Conservation (phyloP, 2,888 invertebrate genomes). For the Lathronympha strigana region DNA sequence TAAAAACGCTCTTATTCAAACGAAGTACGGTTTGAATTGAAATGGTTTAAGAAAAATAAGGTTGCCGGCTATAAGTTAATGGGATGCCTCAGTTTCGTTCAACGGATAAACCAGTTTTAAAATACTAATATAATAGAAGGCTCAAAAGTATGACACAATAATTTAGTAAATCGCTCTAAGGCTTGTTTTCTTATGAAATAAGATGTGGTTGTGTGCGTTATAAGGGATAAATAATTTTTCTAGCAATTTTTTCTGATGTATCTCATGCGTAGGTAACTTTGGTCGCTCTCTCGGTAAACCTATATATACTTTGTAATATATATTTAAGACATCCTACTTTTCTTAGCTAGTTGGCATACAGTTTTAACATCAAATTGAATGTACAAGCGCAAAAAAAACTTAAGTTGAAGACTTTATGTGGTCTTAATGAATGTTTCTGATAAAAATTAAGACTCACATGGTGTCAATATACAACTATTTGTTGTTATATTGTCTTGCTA, state of each 20-base stretch:
- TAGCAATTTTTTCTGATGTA: constrained; percentile 56
- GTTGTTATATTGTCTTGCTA: no score
- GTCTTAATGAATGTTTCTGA: no score
- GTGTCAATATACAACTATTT: no score
- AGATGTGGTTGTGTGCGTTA: constrained; percentile 73
- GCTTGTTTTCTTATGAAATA: constrained; percentile 71
- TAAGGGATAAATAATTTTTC: constrained; percentile 56
- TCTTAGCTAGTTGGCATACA: no score
- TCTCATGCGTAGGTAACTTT: constrained; percentile 31
- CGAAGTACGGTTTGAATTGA: background rate
- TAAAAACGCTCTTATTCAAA: background rate
- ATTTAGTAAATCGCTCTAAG: constrained; percentile 50
- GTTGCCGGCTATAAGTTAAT: background rate
- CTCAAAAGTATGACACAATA: constrained; percentile 47
- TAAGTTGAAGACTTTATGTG: no score
- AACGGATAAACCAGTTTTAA: constrained; percentile 23
- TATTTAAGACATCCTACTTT: background rate
- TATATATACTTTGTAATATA: background rate
- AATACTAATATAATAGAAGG: constrained; percentile 30
- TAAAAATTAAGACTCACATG: no score
- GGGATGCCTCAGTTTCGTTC: background rate
- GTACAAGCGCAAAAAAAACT: no score
- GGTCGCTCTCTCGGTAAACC: constrained; percentile 19
- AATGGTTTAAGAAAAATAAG: background rate
- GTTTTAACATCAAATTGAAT: no score